Percentiles rank a stretch among this genome's conserved stretches.
Evolutionary conservation across 2,888 invertebrate genomes (phyloP).

Genomic region (Ennomos fuscantarius): DNA sequence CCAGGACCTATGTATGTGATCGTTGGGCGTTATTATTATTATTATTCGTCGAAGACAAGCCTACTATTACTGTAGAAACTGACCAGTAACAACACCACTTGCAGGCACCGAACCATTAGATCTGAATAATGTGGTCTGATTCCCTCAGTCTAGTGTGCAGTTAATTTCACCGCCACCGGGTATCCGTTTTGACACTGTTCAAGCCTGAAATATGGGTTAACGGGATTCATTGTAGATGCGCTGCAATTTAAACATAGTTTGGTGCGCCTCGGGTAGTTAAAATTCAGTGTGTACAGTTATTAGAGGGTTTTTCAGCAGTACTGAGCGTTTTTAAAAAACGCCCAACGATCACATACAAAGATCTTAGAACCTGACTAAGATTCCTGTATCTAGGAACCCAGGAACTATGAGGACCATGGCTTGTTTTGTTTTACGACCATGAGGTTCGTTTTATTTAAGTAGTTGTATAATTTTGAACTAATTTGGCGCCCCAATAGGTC

Average conservation of each 20-base stretch:
- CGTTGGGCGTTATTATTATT: too few species aligned
- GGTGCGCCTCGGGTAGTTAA: conserved; percentile 32
- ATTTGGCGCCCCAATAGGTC: conserved; percentile 32
- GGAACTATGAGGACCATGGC: too few species aligned
- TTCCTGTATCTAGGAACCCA: too few species aligned
- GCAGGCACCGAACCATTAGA: conserved; percentile 2
- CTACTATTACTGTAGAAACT: not conserved
- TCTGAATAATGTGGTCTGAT: conserved; percentile 30
- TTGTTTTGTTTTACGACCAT: too few species aligned
- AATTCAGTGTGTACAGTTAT: conserved; percentile 29
- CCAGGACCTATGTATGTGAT: too few species aligned
- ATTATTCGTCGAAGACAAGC: not conserved
- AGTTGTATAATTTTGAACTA: conserved; percentile 40
- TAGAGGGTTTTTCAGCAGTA: conserved; percentile 21
- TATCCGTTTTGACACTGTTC: conserved; percentile 30
- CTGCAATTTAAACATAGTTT: conserved; percentile 26
- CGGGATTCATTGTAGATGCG: conserved; percentile 23
- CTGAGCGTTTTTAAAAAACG: too few species aligned
- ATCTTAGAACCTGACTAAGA: too few species aligned
- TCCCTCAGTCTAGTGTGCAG: conserved; percentile 26
- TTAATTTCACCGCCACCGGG: conserved; percentile 32
- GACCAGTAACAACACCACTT: not conserved
- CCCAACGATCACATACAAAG: too few species aligned
- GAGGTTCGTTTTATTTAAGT: conserved; percentile 23
- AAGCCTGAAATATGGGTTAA: conserved; percentile 36